A percentile compares a stretch with the other conserved stretches of the same genome.
Evolutionary conservation across 1,140 invertebrate genomes (phyloP).

Genomic region (Helicorthomorpha holstii): DNA sequence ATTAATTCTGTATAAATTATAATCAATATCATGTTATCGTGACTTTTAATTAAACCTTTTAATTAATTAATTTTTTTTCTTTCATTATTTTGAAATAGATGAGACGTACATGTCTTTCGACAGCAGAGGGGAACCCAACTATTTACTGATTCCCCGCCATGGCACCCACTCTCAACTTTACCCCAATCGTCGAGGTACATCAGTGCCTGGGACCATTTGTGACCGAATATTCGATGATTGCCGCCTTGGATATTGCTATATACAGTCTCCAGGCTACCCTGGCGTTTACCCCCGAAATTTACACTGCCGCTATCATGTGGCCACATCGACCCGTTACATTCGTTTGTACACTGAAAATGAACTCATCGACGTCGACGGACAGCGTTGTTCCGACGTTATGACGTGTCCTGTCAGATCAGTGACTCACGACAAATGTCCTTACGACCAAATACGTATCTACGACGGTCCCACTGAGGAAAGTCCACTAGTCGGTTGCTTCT

Average conservation of each 20-base stretch:
- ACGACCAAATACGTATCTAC: constrained; percentile 74
- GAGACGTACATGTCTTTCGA: constrained; percentile 66
- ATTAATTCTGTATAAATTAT: too few relatives aligned
- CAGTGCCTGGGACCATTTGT: constrained; percentile 51
- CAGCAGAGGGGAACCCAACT: constrained; percentile 44
- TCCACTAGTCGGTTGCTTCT: constrained; percentile 75
- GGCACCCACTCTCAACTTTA: constrained; percentile 83
- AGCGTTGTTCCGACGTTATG: constrained; percentile 84
- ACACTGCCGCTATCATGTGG: constrained; percentile 73
- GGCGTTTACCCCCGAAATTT: constrained; percentile 76
- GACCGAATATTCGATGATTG: constrained; percentile 55
- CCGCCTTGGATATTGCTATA: constrained; percentile 72
- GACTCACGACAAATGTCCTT: constrained; percentile 69
- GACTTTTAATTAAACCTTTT: too few relatives aligned
- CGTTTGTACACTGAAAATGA: constrained; percentile 73
- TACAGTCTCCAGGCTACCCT: constrained; percentile 79
- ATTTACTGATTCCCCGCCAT: constrained; percentile 39
- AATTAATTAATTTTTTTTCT: too few relatives aligned
- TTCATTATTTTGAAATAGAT: constrained; percentile 36
- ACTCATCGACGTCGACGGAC: constrained; percentile 83
- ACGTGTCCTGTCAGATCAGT: constrained; percentile 72
- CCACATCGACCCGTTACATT: constrained; percentile 53
- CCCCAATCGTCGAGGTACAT: constrained; percentile 67
- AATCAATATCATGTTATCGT: too few relatives aligned
- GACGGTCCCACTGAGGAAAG: constrained; percentile 73